Evolutionary conservation across 2,797 vertebrate species (phyloP).

Genomic region (Oceanodroma leucorhoa): DNA sequence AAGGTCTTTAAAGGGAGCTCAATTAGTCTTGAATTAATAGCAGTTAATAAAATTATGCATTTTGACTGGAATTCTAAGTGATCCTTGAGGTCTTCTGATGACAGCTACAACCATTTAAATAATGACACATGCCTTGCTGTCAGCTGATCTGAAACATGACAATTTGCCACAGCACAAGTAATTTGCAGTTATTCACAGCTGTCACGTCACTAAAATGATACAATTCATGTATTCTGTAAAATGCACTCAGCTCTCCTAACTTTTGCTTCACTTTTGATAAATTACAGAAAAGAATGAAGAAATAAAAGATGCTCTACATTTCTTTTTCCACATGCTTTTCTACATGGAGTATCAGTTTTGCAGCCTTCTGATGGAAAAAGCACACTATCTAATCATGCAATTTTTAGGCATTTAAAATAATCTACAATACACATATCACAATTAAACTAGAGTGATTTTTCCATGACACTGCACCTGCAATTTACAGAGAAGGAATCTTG

Average conservation of each 20-base stretch:
- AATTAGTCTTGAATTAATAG: background rate
- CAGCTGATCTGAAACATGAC: background rate
- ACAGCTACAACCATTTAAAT: background rate
- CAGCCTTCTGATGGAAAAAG: accelerated
- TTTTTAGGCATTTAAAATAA: background rate
- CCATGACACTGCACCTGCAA: background rate
- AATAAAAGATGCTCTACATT: background rate
- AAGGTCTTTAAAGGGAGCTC: background rate
- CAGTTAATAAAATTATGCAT: background rate
- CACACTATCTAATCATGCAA: background rate
- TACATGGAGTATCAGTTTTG: accelerated
- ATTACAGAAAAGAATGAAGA: background rate
- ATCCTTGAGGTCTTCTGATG: background rate
- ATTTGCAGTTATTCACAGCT: background rate
- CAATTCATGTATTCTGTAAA: background rate
- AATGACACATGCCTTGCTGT: background rate
- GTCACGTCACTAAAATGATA: background rate
- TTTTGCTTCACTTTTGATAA: background rate
- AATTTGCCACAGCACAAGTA: background rate
- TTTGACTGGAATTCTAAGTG: background rate
- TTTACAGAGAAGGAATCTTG: background rate
- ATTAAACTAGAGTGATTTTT: background rate
- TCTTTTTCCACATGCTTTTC: background rate
- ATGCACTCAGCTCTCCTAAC: background rate
- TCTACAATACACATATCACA: background rate